phyloP scores from a whole-genome alignment of 2,113 vertebrate genomes.

The Salminus brasiliensis region DNA sequence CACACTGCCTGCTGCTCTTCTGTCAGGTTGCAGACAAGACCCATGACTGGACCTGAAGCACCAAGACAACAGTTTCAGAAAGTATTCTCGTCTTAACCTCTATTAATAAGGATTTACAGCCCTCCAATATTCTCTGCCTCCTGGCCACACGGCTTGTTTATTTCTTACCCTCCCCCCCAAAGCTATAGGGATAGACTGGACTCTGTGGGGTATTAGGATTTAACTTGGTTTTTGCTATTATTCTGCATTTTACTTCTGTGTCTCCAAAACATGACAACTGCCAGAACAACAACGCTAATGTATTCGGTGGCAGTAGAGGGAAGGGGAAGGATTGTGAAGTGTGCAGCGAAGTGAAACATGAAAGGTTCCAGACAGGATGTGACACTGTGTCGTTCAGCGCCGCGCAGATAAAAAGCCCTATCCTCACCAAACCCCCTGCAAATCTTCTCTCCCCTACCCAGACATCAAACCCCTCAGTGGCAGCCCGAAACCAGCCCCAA shows the following conservation, averaged over 20 bases:
- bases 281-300: conserved; percentile 59
- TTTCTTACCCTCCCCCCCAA: neutral
- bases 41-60: no score
- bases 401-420: conserved; percentile 55
- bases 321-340: conserved; percentile 62
- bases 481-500: conserved; percentile 4
- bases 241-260: conserved; percentile 54
- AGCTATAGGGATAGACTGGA: neutral
- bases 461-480: conserved; percentile 45
- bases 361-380: conserved; percentile 67
- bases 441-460: conserved; percentile 36
- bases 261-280: conserved; percentile 55
- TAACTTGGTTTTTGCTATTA: conserved; percentile 51
- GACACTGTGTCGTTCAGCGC: conserved; percentile 69
- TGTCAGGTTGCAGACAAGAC: no score
- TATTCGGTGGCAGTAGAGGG: conserved; percentile 57
- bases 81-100: no score
- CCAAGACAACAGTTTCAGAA: no score
- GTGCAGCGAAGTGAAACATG: conserved; percentile 69
- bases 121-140: neutral
- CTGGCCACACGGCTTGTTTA: neutral
- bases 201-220: conserved; percentile 32
- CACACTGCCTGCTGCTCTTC: no score
- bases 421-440: conserved; percentile 53
- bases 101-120: no score